Evolutionary conservation across 2,888 invertebrate species (phyloP).

Genomic region (Sarcophaga rosellei): DNA sequence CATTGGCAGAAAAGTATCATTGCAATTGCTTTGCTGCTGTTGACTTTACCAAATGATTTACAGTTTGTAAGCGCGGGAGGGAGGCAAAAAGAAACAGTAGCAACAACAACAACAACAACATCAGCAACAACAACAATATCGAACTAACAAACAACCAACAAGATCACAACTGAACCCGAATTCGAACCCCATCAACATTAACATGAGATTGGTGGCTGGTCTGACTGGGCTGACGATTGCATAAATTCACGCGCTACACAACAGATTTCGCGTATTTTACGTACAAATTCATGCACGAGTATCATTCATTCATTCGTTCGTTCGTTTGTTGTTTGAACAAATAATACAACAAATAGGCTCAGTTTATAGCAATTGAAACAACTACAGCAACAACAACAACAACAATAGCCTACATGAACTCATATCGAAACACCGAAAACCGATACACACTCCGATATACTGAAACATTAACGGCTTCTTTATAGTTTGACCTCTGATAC

Average conservation of each 20-base stretch:
- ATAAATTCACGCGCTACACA: slow-evolving; percentile 78
- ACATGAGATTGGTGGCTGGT: slow-evolving; percentile 15
- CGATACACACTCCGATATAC: slow-evolving; percentile 28
- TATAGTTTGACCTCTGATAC: slow-evolving; percentile 68
- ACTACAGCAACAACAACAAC: slow-evolving; percentile 34
- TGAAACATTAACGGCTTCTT: slow-evolving; percentile 68
- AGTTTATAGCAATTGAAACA: slow-evolving; percentile 38
- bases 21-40: neutral
- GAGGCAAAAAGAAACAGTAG: neutral
- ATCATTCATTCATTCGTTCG: slow-evolving; percentile 62
- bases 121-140: neutral
- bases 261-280: slow-evolving; percentile 51
- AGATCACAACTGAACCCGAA: neutral
- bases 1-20: neutral
- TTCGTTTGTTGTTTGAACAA: slow-evolving; percentile 73
- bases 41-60: neutral
- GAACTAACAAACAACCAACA: neutral
- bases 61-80: neutral
- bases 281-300: slow-evolving; percentile 17
- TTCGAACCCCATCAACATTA: neutral
- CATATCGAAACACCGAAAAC: slow-evolving; percentile 53
- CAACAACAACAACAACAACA: neutral
- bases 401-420: slow-evolving; percentile 67
- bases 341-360: slow-evolving; percentile 75
- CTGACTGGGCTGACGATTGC: slow-evolving; percentile 70